Evolutionary conservation across 1,140 invertebrate species (phyloP).

Genomic region (Euglossa dilemma): DNA sequence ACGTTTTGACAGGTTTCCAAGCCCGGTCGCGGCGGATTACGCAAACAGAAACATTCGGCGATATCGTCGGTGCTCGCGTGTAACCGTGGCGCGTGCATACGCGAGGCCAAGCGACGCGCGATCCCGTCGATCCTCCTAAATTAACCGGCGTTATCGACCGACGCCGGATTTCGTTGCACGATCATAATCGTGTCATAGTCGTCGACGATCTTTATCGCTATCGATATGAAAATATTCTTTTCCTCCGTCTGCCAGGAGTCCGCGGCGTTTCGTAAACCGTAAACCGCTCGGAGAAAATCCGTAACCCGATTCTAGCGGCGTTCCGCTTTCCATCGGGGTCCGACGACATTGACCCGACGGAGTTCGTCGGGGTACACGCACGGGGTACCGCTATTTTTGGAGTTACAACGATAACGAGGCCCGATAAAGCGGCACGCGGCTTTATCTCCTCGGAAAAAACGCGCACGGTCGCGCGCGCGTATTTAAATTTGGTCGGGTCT

Average conservation of each 20-base stretch:
- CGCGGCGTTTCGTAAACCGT: slow-evolving; percentile 20
- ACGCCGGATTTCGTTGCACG: slow-evolving; percentile 31
- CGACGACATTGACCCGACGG: slow-evolving; percentile 7
- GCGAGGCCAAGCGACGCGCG: not conserved
- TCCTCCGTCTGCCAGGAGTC: not conserved
- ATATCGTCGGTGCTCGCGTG: not conserved
- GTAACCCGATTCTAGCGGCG: no score
- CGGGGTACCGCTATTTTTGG: not conserved
- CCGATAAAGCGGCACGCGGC: not conserved
- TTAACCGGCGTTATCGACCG: slow-evolving; percentile 35
- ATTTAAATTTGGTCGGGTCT: not conserved
- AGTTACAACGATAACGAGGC: slow-evolving; percentile 1
- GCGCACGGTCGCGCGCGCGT: not conserved
- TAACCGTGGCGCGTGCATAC: not conserved
- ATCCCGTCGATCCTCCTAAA: slow-evolving; percentile 32
- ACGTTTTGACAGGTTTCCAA: slow-evolving; percentile 17
- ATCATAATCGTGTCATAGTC: not conserved
- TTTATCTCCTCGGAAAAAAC: not conserved
- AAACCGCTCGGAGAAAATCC: no score
- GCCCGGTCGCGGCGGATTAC: slow-evolving; percentile 12
- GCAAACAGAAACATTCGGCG: slow-evolving; percentile 21
- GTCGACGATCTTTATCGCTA: slow-evolving; percentile 33
- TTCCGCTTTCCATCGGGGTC: not conserved
- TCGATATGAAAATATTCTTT: slow-evolving; percentile 58
- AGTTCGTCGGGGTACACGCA: slow-evolving; percentile 5